Base-by-base conservation (phyloP, 1,140 invertebrate genomes). In the Aphis craccivora region DNA sequence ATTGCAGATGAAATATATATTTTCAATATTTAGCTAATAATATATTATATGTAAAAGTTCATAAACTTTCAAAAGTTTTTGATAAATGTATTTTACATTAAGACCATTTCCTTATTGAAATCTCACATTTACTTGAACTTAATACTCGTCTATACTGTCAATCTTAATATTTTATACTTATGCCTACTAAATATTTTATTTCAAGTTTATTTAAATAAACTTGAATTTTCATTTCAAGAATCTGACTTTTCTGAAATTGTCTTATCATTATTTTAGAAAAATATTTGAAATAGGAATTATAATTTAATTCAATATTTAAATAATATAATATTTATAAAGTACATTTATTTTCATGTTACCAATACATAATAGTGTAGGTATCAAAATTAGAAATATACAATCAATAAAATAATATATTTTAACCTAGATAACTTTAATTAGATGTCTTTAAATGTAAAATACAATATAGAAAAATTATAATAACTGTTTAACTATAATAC, bases 61-160 rank as follows among this genome's bases (percentile, higher is more conserved):
- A 22, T 25, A 43, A 40, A 45, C 37, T 86, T 45, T 86, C 43
- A 20, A 86, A 86, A 86, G 43, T 86, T n/a, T 86, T 86, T 86
- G 84, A 86, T 86, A 86, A 86, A 86, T 86, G 14, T 25, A 45
- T 45, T 86, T 45, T 45, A 86, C 40, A 86, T 86, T 86, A 86
- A 86, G 30, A 45, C 40, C 84, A 86, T 86, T 45, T 45, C 5
- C 25, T 86, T 30, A 30, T 86, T 14, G 9, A 45, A 37, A 40
- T 86, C 9, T 86, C 6, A 86, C 84, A 83, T 83, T 86, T 86
- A 18, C 11, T 37, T 37, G 3, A 86, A 83, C 22, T 83, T 83
- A n/a, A 86, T 25, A 14, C 14, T 18, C 83, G 9, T 3, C 37
- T 84, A 84, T n/a, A 18, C 43, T 86, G 84, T 86, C 84, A 40